phyloP scores from a whole-genome alignment of 2,113 vertebrate genomes.

The Bettongia penicillata region DNA sequence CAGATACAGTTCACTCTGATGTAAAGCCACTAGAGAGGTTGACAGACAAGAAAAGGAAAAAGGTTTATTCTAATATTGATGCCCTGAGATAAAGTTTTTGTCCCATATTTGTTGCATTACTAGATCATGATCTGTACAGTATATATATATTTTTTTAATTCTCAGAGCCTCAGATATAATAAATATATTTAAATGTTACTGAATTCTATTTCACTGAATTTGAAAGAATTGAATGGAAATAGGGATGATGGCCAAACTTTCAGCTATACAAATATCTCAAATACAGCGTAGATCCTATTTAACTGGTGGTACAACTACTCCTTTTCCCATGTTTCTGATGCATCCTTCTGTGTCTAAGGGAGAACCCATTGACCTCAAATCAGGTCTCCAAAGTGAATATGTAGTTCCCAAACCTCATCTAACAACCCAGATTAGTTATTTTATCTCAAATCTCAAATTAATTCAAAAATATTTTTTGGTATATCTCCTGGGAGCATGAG shows the following conservation, averaged over 20 bases:
- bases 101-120: background rate
- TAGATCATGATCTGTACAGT: background rate
- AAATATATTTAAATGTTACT: background rate
- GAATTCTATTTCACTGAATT: background rate
- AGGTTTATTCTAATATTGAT: background rate
- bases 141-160: background rate
- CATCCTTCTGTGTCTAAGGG: background rate
- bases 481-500: slow-evolving; percentile 35
- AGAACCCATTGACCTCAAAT: background rate
- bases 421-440: too few relatives aligned
- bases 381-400: background rate
- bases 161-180: background rate
- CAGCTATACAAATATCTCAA: background rate
- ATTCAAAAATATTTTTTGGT: slow-evolving; percentile 42
- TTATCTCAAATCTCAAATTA: background rate
- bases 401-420: too few relatives aligned
- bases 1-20: background rate
- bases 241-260: background rate
- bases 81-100: background rate
- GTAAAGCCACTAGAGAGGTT: background rate
- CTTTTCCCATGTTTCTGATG: background rate
- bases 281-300: background rate
- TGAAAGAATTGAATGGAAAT: background rate
- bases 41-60: background rate
- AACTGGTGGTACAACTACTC: background rate